These are phyloP conservation scores for Lysiphlebus fabarum DNA, from an alignment of 1,140 invertebrate species.

Conservation along the genomic window DNA sequence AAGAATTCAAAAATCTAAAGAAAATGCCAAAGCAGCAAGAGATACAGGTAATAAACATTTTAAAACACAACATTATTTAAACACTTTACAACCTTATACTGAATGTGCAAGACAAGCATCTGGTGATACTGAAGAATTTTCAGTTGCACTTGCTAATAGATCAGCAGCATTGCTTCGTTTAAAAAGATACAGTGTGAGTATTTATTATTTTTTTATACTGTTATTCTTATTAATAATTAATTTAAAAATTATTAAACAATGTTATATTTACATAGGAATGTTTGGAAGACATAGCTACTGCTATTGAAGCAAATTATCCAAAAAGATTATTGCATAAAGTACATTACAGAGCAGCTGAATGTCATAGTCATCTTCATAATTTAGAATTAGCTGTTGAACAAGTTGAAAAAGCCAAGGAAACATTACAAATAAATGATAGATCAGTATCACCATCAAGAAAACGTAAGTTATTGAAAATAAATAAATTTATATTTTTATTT, in stretches of 20 bases:
- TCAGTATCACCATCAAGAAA: too few species aligned
- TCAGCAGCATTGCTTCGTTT: constrained; percentile 51
- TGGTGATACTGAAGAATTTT: constrained; percentile 39
- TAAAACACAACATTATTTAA: constrained; percentile 40
- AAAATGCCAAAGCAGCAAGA: constrained; percentile 37
- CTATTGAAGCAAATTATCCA: constrained; percentile 44
- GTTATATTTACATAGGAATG: constrained; percentile 39
- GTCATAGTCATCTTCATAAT: constrained; percentile 41
- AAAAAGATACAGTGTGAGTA: constrained; percentile 40
- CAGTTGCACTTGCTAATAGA: constrained; percentile 51
- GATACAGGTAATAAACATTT: constrained; percentile 45
- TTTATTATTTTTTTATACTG: too few species aligned
- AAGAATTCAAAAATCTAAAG: constrained; percentile 30
- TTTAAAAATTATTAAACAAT: too few species aligned
- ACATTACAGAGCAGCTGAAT: constrained; percentile 42
- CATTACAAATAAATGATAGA: too few species aligned
- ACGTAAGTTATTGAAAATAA: not conserved
- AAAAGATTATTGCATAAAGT: constrained; percentile 46
- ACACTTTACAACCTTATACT: constrained; percentile 44
- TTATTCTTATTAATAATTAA: too few species aligned
- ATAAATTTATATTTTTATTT: constrained; percentile 13
- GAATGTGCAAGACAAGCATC: constrained; percentile 45
- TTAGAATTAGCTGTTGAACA: constrained; percentile 34
- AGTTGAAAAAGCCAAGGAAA: constrained; percentile 32
- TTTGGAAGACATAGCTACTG: constrained; percentile 47